These are phyloP conservation scores for Lasioglossum baleicum DNA, from an alignment of 1,140 invertebrate genomes.

Conservation along the genomic window DNA sequence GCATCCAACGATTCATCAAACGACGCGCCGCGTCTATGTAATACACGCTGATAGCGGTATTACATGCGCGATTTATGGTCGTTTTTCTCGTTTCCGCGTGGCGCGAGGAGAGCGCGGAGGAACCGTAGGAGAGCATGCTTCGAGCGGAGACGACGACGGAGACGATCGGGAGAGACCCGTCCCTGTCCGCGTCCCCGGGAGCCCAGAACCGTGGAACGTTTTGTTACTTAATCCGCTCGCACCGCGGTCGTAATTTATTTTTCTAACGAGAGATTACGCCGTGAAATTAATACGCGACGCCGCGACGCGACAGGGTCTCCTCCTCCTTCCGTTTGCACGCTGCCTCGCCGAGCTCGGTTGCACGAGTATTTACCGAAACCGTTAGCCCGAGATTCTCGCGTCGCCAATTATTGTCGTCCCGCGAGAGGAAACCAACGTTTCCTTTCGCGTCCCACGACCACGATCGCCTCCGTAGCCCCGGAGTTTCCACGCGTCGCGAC, in stretches of 20 bases:
- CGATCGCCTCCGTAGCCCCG: no score
- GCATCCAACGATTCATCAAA: slow-evolving; percentile 79
- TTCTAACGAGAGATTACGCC: slow-evolving; percentile 35
- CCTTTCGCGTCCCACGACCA: no score
- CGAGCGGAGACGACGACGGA: not conserved
- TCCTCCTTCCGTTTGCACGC: not conserved
- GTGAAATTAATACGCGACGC: slow-evolving; percentile 34
- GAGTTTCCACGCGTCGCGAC: no score
- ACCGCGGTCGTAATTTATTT: slow-evolving; percentile 41
- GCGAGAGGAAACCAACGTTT: no score
- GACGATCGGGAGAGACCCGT: not conserved
- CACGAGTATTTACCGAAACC: slow-evolving; percentile 16
- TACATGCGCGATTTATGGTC: slow-evolving; percentile 77
- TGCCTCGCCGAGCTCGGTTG: not conserved
- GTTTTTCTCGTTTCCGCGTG: slow-evolving; percentile 49
- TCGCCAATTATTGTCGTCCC: no score
- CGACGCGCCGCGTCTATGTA: slow-evolving; percentile 76
- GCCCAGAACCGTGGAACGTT: not conserved
- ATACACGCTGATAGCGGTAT: slow-evolving; percentile 79
- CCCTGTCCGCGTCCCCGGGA: not conserved
- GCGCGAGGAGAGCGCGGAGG: not conserved
- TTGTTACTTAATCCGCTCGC: slow-evolving; percentile 39
- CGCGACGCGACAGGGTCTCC: no score
- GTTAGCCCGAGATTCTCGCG: slow-evolving; percentile 1
- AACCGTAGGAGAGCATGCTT: not conserved